Percentiles rank a stretch among this genome's conserved stretches.
Conservation (phyloP, 2,888 invertebrate genomes). For the Biston betularia region DNA sequence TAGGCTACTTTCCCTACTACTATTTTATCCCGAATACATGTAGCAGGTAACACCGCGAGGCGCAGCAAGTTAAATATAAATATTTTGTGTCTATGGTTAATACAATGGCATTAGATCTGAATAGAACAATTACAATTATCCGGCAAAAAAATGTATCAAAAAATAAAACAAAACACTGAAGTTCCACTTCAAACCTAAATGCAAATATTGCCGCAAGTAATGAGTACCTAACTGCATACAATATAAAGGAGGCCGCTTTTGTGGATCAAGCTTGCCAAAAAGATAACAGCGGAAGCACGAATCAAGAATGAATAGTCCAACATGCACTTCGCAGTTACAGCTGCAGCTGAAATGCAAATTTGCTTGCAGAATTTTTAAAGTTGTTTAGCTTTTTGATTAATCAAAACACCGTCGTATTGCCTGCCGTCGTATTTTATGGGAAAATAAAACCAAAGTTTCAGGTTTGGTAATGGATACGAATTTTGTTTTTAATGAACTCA, state of each 20-base stretch:
- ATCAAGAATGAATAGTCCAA: conserved; percentile 79
- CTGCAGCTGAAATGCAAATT: conserved; percentile 65
- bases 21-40: too few relatives aligned
- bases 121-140: neutral
- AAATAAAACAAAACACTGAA: conserved; percentile 2
- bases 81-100: too few relatives aligned
- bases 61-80: too few relatives aligned
- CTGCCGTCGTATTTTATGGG: neutral
- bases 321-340: conserved; percentile 68
- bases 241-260: conserved; percentile 64
- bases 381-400: conserved; percentile 27
- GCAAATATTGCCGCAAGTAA: conserved; percentile 74
- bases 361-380: conserved; percentile 62
- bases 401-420: neutral
- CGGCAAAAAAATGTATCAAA: conserved; percentile 5
- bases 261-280: conserved; percentile 75
- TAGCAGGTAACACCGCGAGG: too few relatives aligned
- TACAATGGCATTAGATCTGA: neutral
- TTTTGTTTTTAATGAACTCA: neutral
- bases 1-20: too few relatives aligned
- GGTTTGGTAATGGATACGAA: neutral
- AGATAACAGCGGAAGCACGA: conserved; percentile 65
- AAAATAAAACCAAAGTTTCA: neutral
- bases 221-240: conserved; percentile 75
- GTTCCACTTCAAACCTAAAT: conserved; percentile 56